Percentiles rank a stretch among this genome's conserved stretches.
Conservation (phyloP, 2,113 vertebrate genomes). For the Tonatia bakeri region DNA sequence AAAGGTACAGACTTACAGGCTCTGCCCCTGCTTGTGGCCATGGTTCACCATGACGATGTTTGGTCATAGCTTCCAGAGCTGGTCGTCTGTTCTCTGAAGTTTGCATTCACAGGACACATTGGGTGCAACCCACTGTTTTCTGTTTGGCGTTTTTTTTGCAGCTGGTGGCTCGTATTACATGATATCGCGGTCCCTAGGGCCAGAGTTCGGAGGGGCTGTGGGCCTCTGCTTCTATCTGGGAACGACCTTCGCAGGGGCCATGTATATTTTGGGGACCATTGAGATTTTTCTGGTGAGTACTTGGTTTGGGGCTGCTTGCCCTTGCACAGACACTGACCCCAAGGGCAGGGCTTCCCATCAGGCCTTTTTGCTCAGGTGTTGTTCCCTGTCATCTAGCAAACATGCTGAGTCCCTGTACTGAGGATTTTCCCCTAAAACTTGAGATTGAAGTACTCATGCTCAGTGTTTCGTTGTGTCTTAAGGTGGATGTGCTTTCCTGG, state of each 20-base stretch:
- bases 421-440: neutral
- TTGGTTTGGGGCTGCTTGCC: no score
- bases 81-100: no score
- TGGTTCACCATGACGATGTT: neutral
- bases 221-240: constrained; percentile 99
- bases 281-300: constrained; percentile 95
- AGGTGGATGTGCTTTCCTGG: neutral
- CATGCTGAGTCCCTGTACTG: neutral
- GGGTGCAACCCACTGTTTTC: rapidly evolving
- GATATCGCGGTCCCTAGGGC: constrained; percentile 97
- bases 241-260: constrained; percentile 96
- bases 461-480: neutral
- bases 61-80: neutral
- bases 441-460: neutral
- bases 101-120: rapidly evolving
- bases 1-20: neutral
- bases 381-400: neutral
- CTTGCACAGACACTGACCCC: neutral
- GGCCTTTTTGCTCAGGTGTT: no score
- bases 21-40: neutral
- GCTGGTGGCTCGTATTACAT: constrained; percentile 99
- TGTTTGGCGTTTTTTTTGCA: constrained; percentile 57
- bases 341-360: no score
- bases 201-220: constrained; percentile 97
- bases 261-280: constrained; percentile 99